Percentiles rank a stretch among this genome's conserved stretches.
Evolutionary conservation across 64 coral and sea anemone species (phyloP).

Genomic region (Astreopora myriophthalma): DNA sequence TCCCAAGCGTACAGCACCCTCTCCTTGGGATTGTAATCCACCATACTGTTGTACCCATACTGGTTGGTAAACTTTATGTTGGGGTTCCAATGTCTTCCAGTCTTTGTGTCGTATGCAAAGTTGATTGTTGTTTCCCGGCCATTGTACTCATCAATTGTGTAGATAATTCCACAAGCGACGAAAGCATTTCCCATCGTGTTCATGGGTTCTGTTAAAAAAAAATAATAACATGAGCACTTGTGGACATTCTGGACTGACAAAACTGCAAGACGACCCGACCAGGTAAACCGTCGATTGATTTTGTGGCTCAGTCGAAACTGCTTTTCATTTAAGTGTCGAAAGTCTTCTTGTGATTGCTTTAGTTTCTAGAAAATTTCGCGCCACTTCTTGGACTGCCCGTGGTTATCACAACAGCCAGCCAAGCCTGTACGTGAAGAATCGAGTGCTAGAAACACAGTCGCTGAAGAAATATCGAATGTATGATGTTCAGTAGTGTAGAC

Average conservation of each 20-base stretch:
- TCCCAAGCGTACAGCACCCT: constrained; percentile 55
- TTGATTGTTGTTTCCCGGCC: constrained; percentile 3
- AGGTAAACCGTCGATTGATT: no score
- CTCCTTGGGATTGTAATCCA: constrained; percentile 58
- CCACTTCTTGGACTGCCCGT: no score
- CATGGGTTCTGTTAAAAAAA: not conserved
- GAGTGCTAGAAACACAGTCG: no score
- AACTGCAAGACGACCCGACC: no score
- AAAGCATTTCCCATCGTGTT: constrained; percentile 41
- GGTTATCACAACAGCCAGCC: no score
- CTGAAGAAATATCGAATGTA: no score
- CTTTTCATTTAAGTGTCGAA: no score
- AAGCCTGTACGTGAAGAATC: no score
- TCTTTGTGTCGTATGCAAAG: constrained; percentile 52
- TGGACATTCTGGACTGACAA: not conserved
- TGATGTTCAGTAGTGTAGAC: no score
- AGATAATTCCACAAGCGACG: constrained; percentile 30
- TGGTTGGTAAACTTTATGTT: constrained; percentile 32
- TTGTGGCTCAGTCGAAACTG: no score
- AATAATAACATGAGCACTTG: not conserved
- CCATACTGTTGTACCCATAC: constrained; percentile 51
- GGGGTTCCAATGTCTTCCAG: constrained; percentile 15
- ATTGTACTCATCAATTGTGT: constrained; percentile 23
- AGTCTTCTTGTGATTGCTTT: no score
- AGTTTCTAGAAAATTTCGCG: no score